Evolutionary conservation across 2,888 invertebrate species (phyloP).

Genomic region (Melanargia galathea): DNA sequence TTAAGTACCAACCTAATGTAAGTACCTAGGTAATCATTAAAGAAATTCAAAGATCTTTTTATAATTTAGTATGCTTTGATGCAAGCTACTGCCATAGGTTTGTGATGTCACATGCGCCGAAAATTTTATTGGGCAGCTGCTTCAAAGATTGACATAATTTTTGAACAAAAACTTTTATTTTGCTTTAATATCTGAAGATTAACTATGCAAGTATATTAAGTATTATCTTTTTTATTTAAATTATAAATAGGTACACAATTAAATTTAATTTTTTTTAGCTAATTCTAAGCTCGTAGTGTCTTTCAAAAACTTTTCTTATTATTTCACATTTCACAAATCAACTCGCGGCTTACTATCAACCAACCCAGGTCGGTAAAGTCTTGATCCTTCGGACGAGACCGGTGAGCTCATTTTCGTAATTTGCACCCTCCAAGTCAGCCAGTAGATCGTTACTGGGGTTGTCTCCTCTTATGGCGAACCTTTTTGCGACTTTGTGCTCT

Average conservation of each 20-base stretch:
- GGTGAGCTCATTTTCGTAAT: slow-evolving; percentile 57
- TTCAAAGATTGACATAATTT: background rate
- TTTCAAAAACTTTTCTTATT: background rate
- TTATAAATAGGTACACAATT: background rate
- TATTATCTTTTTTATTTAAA: background rate
- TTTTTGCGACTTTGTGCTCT: slow-evolving; percentile 61
- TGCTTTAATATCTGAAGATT: too few species aligned
- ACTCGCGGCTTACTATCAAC: slow-evolving; percentile 46
- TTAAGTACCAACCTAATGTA: too few species aligned
- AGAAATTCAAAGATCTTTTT: too few species aligned
- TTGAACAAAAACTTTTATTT: slow-evolving; percentile 27
- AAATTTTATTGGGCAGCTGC: background rate
- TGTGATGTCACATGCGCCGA: background rate
- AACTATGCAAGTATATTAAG: too few species aligned
- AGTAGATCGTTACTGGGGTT: slow-evolving; percentile 66
- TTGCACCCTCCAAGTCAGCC: slow-evolving; percentile 60
- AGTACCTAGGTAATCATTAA: too few species aligned
- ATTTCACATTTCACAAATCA: background rate
- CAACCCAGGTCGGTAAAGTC: slow-evolving; percentile 71
- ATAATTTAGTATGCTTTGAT: too few species aligned
- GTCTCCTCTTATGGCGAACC: slow-evolving; percentile 64
- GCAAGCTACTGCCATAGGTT: too few species aligned
- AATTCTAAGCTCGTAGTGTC: background rate
- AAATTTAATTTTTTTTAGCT: background rate
- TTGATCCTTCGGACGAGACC: slow-evolving; percentile 70